These are phyloP conservation scores for Sarcophilus harrisii DNA, from an alignment of 2,797 vertebrate species.

Conservation along the genomic window DNA sequence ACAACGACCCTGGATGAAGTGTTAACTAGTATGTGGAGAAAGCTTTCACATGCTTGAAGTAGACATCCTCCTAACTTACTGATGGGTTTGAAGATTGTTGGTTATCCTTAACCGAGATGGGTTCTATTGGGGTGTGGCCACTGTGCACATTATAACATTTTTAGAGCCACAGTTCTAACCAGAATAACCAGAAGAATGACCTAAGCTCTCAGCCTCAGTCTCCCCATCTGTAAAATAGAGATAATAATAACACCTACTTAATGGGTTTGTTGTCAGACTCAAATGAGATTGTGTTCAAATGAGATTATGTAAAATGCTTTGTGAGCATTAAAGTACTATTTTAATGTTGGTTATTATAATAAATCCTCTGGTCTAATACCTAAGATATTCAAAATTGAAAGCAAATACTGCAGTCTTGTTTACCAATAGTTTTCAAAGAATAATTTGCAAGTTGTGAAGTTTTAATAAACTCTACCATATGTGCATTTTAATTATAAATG, in stretches of 20 bases:
- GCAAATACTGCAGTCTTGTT: not conserved
- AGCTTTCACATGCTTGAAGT: not conserved
- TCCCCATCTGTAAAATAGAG: not conserved
- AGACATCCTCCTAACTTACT: not conserved
- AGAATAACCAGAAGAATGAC: not conserved
- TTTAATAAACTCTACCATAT: not conserved
- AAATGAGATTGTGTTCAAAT: not conserved
- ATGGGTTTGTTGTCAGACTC: not conserved
- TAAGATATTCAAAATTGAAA: not conserved
- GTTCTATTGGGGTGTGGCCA: not conserved
- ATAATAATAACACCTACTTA: not conserved
- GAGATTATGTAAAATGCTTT: not conserved
- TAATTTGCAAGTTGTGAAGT: not conserved
- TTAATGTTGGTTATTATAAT: not conserved
- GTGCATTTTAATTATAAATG: not conserved
- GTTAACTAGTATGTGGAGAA: not conserved
- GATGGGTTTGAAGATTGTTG: not conserved
- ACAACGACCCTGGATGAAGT: not conserved
- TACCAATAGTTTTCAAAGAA: constrained; percentile 11
- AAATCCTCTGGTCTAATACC: not conserved
- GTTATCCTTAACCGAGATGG: not conserved
- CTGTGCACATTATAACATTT: not conserved
- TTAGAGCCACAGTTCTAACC: not conserved
- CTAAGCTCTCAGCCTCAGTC: not conserved
- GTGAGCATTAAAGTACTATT: not conserved